A percentile compares a stretch with the other conserved stretches of the same genome.
These are phyloP conservation scores for Anastrepha ludens DNA, from an alignment of 1,140 invertebrate species.

Conservation along the genomic window DNA sequence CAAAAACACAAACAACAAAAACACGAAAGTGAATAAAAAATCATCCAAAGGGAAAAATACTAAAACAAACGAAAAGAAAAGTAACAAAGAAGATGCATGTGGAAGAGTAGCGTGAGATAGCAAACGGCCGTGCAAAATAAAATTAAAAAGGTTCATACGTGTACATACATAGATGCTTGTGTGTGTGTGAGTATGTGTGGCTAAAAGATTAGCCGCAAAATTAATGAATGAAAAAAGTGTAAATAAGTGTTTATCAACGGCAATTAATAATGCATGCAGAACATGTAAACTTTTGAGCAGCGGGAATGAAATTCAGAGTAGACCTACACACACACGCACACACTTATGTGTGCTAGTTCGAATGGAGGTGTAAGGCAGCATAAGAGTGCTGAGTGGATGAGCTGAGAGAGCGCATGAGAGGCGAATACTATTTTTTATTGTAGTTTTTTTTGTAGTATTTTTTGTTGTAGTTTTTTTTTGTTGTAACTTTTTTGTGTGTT, in stretches of 20 bases:
- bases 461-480: too few relatives aligned
- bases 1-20: not conserved
- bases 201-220: not conserved
- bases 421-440: too few relatives aligned
- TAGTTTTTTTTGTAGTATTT: too few relatives aligned
- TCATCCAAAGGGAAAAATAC: not conserved
- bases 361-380: not conserved
- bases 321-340: not conserved
- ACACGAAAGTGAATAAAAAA: not conserved
- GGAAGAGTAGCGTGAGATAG: not conserved
- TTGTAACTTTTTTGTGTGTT: too few relatives aligned
- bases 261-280: not conserved
- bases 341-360: not conserved
- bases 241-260: not conserved
- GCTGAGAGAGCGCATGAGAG: too few relatives aligned
- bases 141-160: not conserved
- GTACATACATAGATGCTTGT: not conserved
- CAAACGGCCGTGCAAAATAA: not conserved
- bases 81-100: not conserved
- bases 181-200: too few relatives aligned
- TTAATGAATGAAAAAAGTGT: conserved; percentile 12
- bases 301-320: not conserved
- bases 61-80: not conserved
- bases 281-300: not conserved
- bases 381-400: not conserved